phyloP scores from a whole-genome alignment of 2,797 vertebrate genomes.

The Serranus cabrilla region DNA sequence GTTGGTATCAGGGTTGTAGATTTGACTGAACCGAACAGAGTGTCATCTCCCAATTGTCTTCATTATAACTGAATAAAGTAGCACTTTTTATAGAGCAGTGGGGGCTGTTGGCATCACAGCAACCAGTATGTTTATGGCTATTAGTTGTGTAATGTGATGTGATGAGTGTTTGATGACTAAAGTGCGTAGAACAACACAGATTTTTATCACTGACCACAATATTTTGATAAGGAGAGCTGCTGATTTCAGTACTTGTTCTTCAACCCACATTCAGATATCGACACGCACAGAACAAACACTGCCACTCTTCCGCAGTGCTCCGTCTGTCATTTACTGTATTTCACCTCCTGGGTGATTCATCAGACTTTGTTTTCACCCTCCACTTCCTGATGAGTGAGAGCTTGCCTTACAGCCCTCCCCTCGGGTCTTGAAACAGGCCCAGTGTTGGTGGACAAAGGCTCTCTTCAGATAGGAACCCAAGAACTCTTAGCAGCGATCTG shows the following conservation, averaged over 20 bases:
- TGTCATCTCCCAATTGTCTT: conserved; percentile 20
- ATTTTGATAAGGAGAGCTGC: conserved; percentile 39
- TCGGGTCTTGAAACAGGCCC: conserved; percentile 53
- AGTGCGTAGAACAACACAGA: conserved; percentile 16
- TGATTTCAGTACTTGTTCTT: conserved; percentile 59
- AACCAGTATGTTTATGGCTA: background rate
- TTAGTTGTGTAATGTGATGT: conserved; percentile 15
- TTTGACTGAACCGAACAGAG: background rate
- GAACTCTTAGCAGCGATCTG: conserved; percentile 54
- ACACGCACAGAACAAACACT: conserved; percentile 44
- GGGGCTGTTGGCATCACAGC: background rate
- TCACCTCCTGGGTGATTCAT: conserved; percentile 60
- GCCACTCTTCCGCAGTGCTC: conserved; percentile 16
- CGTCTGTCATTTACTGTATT: conserved; percentile 53
- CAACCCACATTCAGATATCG: conserved; percentile 33
- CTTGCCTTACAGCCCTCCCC: conserved; percentile 60
- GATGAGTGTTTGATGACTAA: conserved; percentile 33
- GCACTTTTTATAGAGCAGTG: background rate
- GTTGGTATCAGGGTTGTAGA: background rate
- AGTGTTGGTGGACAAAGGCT: conserved; percentile 68
- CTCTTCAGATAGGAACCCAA: conserved; percentile 67
- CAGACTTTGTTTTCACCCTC: conserved; percentile 54
- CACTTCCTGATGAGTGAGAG: conserved; percentile 68
- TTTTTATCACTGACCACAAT: conserved; percentile 41
- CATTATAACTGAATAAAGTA: conserved; percentile 24